A percentile compares a stretch with the other conserved stretches of the same genome.
These are phyloP conservation scores for Pluvialis apricaria DNA, from an alignment of 2,113 vertebrate species.

Conservation along the genomic window DNA sequence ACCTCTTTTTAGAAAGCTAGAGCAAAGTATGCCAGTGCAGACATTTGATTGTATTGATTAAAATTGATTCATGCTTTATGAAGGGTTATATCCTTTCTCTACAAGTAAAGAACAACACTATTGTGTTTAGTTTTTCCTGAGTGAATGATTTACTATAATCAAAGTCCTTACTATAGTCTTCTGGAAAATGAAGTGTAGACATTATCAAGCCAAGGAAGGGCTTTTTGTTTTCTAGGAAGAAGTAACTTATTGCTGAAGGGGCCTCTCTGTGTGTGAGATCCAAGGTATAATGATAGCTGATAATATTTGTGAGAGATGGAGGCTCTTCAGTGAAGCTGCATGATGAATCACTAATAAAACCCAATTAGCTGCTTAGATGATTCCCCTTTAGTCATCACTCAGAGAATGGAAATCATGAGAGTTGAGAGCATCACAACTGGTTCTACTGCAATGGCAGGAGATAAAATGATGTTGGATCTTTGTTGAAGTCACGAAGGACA, in stretches of 20 bases:
- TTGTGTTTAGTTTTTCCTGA: neutral
- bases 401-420: neutral
- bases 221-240: neutral
- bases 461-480: neutral
- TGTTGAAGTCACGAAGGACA: neutral
- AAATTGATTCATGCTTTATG: neutral
- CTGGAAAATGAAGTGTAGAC: neutral
- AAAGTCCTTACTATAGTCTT: neutral
- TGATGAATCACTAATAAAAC: slow-evolving; percentile 45
- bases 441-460: neutral
- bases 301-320: neutral
- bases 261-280: neutral
- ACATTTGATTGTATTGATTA: neutral
- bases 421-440: neutral
- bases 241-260: neutral
- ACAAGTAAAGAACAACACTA: neutral
- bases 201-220: neutral
- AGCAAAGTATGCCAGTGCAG: neutral
- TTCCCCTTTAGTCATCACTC: neutral
- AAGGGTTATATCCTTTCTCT: neutral
- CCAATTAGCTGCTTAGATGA: slow-evolving; percentile 9
- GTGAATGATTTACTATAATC: neutral
- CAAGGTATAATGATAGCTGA: slow-evolving; percentile 2
- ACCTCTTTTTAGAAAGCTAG: slow-evolving; percentile 16
- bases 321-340: neutral